Evolutionary conservation across 2,888 invertebrate genomes (phyloP).

Genomic region (Hartigia nigra): DNA sequence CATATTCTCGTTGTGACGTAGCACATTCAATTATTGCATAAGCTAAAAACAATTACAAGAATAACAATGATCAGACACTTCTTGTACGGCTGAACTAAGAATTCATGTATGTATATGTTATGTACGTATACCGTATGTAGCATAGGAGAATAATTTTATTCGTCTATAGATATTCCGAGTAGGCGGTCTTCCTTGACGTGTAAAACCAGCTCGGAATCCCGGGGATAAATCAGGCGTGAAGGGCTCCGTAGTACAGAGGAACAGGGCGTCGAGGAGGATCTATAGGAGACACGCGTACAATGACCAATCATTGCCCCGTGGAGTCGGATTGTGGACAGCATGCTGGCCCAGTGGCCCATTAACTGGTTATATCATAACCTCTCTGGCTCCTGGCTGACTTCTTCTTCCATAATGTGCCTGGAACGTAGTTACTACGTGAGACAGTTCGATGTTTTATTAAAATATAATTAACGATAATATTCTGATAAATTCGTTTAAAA

Average conservation of each 20-base stretch:
- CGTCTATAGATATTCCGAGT: background rate
- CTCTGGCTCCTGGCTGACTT: conserved; percentile 28
- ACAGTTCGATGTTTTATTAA: background rate
- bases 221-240: conserved; percentile 1
- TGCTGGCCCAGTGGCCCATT: conserved; percentile 37
- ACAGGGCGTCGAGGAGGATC: conserved; percentile 6
- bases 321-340: conserved; percentile 26
- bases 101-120: background rate
- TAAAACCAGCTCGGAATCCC: background rate
- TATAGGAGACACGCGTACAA: conserved; percentile 3
- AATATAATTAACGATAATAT: background rate
- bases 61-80: background rate
- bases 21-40: background rate
- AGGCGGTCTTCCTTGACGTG: background rate
- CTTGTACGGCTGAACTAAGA: background rate
- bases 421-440: background rate
- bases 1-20: background rate
- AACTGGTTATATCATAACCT: conserved; percentile 43
- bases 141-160: background rate
- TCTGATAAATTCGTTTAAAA: background rate
- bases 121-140: background rate
- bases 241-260: background rate
- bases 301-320: conserved; percentile 15
- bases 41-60: background rate
- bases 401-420: background rate